Base-by-base conservation (phyloP, 2,888 invertebrate species). In the Entomobrya multifasciata region DNA sequence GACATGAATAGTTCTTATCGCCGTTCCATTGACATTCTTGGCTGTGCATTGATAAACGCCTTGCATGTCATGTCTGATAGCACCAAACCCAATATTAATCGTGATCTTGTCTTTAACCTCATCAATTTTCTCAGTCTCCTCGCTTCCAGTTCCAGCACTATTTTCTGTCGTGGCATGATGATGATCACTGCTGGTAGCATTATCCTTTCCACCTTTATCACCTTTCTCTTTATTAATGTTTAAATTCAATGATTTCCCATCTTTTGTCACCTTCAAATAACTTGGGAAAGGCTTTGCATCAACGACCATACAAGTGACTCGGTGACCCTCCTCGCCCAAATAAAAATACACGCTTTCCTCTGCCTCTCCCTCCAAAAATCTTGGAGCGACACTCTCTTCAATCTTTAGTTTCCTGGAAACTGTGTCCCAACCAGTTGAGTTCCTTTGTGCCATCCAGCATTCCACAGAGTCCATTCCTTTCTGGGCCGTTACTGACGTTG, bases 401-500 rank as follows among this genome's bases (percentile, higher is more conserved):
- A 72, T 15, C 1, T 13, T 47, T 15, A 72, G 20, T 0, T 36
- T 47, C 41, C 25, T 17, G 3, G 44, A 44, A 11, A 44, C 20
- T 20, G 17, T 47, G 25, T 72, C 49, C 72, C 72, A 72, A 6
- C 49, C 15, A 4, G 44, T 20, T 15, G 17, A 49, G 25, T 22
- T 22, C 49, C 6, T 17, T 6, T 13, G 22, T 20, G 72, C 22
- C 11, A 72, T 44, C 11, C n/a, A 72, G 25, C 72, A 72, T 1
- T 72, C 47, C 4, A 72, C 44, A 1, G 72, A 72, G 22, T 5
- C 22, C 72, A 72, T 72, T 11, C 25, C 72, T 22, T 5, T 22
- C 5, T 17, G 1, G 8, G 49, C 72, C n/a, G n/a, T n/a, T n/a
- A n/a, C n/a, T n/a, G n/a, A n/a, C n/a, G n/a, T n/a, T n/a, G n/a